Evolutionary conservation across 2,888 invertebrate species (phyloP), one percentile per base, ranked within the genome.

Genomic region (Dugesia japonica): DNA sequence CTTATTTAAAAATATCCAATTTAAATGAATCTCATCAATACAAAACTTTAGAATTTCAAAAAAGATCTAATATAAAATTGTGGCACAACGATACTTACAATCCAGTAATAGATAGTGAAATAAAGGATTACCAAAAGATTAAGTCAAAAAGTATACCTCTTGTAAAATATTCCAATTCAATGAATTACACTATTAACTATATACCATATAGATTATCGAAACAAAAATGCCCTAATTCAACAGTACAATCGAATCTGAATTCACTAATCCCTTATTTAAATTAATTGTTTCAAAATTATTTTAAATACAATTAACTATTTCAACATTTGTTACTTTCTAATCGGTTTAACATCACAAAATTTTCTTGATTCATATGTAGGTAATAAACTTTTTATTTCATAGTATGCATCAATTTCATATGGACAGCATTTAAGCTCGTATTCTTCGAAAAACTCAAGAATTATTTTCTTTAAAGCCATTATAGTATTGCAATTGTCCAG

Each of bases 191-290:
- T 56, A n/a, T 20, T 56, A 20, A 23, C 17, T 23, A 20, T 56
- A 56, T 56, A 20, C 56, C 56, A 20, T 56, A 56, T 23, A 56
- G 56, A 56, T 56, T 56, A 56, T 56, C 56, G n/a, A 56, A 56
- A 56, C 56, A 56, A 13, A 56, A 56, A 38, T 38, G 13, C 38
- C 38, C n/a, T n/a, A n/a, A 38, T 38, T 38, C 38, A 17, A 17
- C 38, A 13, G 38, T 38, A 9, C 38, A 9, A 38, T 38, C 38
- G 38, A 9, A 38, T 38, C 9, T 38, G 38, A 38, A 9, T 38
- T 38, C 38, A 38, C 17, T 9, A 17, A 38, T 13, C 17, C 17
- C 13, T 38, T 38, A 13, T 13, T 38, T 17, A 38, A 13, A 13
- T 38, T 38, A 38, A 38, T 38, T 17, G 38, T 38, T 38, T 38